phyloP scores from a whole-genome alignment of 2,888 invertebrate species.

The Hoplodrina blanda region DNA sequence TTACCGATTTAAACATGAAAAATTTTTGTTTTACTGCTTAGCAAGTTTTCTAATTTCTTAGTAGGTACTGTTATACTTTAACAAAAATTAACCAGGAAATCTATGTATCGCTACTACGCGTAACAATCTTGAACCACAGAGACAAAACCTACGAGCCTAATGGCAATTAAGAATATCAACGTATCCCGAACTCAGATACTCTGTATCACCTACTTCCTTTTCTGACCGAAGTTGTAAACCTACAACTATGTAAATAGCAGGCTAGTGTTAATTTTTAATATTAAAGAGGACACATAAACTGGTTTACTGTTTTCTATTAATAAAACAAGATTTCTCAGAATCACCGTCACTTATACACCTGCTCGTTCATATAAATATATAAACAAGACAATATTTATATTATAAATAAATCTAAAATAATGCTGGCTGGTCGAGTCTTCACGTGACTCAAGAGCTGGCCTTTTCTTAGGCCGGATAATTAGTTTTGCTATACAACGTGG shows the following conservation, averaged over 20 bases:
- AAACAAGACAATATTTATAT: slow-evolving; percentile 57
- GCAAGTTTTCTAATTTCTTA: too few relatives aligned
- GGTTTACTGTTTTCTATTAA: slow-evolving; percentile 70
- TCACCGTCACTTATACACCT: slow-evolving; percentile 41
- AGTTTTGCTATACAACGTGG: too few relatives aligned
- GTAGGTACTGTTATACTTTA: too few relatives aligned
- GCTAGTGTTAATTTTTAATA: slow-evolving; percentile 64
- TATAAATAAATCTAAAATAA: slow-evolving; percentile 42
- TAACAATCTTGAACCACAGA: background rate
- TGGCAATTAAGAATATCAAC: slow-evolving; percentile 47
- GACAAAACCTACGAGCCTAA: slow-evolving; percentile 26
- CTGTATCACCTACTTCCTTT: slow-evolving; percentile 59
- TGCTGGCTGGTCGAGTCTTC: too few relatives aligned
- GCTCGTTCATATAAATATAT: slow-evolving; percentile 57
- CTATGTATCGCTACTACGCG: background rate
- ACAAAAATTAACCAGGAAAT: background rate
- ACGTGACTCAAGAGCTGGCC: too few relatives aligned
- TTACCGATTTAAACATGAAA: too few relatives aligned
- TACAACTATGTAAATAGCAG: slow-evolving; percentile 55
- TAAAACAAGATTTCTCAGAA: slow-evolving; percentile 69
- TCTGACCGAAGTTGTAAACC: slow-evolving; percentile 29
- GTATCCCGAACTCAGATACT: slow-evolving; percentile 37
- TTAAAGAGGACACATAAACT: slow-evolving; percentile 68
- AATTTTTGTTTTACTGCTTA: too few relatives aligned
- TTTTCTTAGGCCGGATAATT: too few relatives aligned